Evolutionary conservation across 2,888 invertebrate genomes (phyloP).

Genomic region (Thysanoteuthis rhombus): DNA sequence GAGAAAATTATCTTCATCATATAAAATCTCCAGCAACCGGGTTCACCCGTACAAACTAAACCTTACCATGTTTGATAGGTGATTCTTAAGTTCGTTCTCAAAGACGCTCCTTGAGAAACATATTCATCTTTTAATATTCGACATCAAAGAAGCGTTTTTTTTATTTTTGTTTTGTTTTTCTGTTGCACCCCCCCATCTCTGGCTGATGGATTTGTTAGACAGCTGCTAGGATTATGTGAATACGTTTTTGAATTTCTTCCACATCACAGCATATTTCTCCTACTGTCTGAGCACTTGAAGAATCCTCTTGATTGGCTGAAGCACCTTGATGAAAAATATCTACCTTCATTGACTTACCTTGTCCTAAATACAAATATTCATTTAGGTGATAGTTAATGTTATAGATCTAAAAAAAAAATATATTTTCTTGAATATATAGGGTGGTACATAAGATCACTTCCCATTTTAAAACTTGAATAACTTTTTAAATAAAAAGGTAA

Average conservation of each 20-base stretch:
- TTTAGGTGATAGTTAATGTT: neutral
- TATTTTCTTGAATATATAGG: too few species aligned
- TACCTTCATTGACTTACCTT: neutral
- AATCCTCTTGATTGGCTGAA: neutral
- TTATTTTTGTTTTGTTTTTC: too few species aligned
- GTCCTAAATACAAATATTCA: neutral
- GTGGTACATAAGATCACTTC: too few species aligned
- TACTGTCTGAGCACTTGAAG: neutral
- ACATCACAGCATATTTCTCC: neutral
- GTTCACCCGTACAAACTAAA: neutral
- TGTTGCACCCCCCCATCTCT: neutral
- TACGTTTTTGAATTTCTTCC: neutral
- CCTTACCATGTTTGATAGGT: neutral
- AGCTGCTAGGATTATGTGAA: neutral
- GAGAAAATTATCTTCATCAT: neutral
- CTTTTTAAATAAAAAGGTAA: too few species aligned
- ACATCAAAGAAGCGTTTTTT: neutral
- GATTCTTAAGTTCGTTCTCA: neutral
- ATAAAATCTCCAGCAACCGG: neutral
- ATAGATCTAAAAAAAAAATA: too few species aligned
- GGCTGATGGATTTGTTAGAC: neutral
- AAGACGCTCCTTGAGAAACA: neutral
- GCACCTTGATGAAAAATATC: neutral
- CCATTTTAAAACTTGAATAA: too few species aligned
- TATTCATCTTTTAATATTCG: neutral